Evolutionary conservation across 1,140 invertebrate species (phyloP), one percentile per base, ranked within the genome.

Genomic region (Heliconius congener): DNA sequence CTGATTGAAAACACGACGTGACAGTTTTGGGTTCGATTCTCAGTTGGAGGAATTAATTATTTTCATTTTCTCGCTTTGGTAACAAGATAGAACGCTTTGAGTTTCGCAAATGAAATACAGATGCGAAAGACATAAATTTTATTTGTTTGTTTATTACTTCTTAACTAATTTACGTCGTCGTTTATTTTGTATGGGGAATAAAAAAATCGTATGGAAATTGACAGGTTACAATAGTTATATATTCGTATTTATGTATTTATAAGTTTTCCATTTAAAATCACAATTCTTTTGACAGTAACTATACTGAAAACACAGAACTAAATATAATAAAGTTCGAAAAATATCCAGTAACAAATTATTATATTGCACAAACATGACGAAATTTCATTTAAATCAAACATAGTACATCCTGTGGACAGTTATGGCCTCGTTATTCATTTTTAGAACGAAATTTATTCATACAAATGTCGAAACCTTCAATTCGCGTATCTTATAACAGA

Each of bases 381-480:
- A 66, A 66, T 16, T 30, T 66, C 60, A 66, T 66, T 66, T 66
- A 66, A 66, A 66, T 66, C 60, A 66, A 66, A 66, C 60, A 66
- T 66, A 66, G 60, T 66, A 66, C 13, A 66, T 66, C 60, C 60
- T 30, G 60, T 16, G 60, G 60, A 66, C 60, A 66, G 60, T 66
- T 66, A 66, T 30, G 60, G 27, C 60, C 2, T 11, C 60, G 60
- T 66, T 66, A 66, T 66, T 66, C 60, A 66, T 66, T 66, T 66
- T 66, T 66, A 66, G 60, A 66, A 66, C 60, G 60, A 66, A 66
- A 66, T 66, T 66, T 66, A 66, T 66, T 66, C 60, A 66, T 66
- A 66, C 60, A 66, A 66, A 66, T 66, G 60, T 66, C 60, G 27
- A 66, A 66, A 66, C 60, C 60, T 66, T 66, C 60, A 66, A 66